Evolutionary conservation across 2,888 invertebrate species (phyloP), one percentile per base, ranked within the genome.

Genomic region (Choristoneura rosaceana): DNA sequence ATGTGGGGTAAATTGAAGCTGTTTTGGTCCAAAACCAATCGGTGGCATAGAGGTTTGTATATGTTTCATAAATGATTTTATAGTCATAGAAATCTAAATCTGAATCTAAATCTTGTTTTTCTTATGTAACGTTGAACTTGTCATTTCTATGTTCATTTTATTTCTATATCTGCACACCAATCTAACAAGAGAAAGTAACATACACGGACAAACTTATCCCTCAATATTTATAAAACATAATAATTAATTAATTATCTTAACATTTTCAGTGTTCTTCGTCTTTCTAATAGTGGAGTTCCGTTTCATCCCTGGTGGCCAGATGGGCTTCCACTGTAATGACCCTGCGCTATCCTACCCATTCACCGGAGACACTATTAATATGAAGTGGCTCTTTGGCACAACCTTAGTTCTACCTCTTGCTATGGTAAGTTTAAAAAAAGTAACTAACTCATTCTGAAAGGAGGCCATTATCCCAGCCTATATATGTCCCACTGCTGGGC

Each of bases 281-380:
- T 89, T 96, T 74, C 76, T 91, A 0, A 74, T 96, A 38, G 88
- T 96, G 58, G 96, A 96, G 83, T 88, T 95, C 12, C 95, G 95
- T 7, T 77, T 95, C 9, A 77, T 96, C 1, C 96, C 96, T 0
- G 94, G 94, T n/a, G 92, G 94, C 4, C 94, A 94, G 76, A 81
- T 95, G 0, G 97, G 97, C 3, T 97, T 96, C 86, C 94, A 91
- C 74, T 97, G 97, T 87, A 95, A 95, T 74, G 97, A 97, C 81
- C 96, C 96, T 0, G 94, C 95, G 12, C 93, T 97, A 45, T 95
- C 96, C 0, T 93, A 95, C 79, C 95, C 95, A 41, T 97, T 91
- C 81, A 91, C 87, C 0, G 97, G 97, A 0, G 97, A 97, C 77
- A 96, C 97, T 0, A 90, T 97, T 45, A 92, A 94, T 25, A 89